phyloP scores from a whole-genome alignment of 2,113 vertebrate genomes.

The Chauna torquata region DNA sequence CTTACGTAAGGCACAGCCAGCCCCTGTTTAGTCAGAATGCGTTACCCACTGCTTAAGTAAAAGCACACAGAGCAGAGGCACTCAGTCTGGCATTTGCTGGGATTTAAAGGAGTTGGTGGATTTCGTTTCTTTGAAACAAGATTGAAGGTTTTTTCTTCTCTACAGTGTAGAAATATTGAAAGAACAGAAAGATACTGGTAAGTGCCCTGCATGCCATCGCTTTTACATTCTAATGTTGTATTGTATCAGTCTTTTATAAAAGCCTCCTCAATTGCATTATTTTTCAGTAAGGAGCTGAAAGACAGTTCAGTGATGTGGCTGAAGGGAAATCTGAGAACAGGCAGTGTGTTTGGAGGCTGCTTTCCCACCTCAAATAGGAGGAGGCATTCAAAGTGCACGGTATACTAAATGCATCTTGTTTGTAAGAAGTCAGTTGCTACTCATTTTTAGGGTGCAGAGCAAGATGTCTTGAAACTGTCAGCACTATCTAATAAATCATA shows the following conservation, averaged over 20 bases:
- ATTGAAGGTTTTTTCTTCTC: neutral
- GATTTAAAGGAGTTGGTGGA: constrained; percentile 53
- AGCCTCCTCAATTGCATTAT: neutral
- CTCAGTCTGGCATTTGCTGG: constrained; percentile 37
- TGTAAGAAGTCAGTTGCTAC: neutral
- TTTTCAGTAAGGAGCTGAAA: neutral
- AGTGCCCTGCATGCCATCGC: neutral
- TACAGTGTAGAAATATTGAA: neutral
- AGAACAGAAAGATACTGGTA: constrained; percentile 42
- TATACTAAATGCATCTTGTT: neutral
- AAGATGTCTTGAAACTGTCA: neutral
- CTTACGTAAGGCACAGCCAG: constrained; percentile 64
- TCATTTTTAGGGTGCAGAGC: neutral
- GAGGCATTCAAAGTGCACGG: neutral
- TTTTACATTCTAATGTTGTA: neutral
- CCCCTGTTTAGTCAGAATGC: constrained; percentile 55
- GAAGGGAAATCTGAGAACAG: neutral
- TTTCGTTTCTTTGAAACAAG: neutral
- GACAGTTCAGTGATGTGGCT: neutral
- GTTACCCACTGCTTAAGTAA: constrained; percentile 63
- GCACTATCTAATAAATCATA: neutral
- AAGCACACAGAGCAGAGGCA: constrained; percentile 50
- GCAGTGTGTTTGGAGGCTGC: neutral
- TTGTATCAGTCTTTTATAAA: neutral
- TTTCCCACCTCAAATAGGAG: neutral